These are phyloP conservation scores for Drosophila paramelanica DNA, from an alignment of 2,888 invertebrate species.

Conservation along the genomic window DNA sequence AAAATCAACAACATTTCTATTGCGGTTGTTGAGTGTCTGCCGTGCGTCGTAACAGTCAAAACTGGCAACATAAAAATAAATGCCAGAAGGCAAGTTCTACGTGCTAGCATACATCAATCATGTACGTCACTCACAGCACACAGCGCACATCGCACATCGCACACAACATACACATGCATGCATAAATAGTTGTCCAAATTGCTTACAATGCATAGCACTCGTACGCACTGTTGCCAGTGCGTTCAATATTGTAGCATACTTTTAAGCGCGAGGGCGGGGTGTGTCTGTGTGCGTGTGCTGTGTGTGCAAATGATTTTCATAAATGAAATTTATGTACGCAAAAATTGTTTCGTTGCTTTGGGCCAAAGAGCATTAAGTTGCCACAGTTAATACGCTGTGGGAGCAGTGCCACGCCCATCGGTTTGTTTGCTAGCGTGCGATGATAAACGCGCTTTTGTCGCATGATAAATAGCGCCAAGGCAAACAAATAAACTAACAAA, in stretches of 20 bases:
- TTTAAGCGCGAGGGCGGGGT: slow-evolving; percentile 32
- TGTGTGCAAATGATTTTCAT: slow-evolving; percentile 74
- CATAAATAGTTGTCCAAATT: slow-evolving; percentile 42
- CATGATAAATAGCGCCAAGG: slow-evolving; percentile 73
- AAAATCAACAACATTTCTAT: slow-evolving; percentile 56
- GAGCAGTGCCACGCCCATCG: slow-evolving; percentile 50
- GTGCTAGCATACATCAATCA: slow-evolving; percentile 66
- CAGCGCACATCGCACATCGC: slow-evolving; percentile 8
- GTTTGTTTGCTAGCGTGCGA: slow-evolving; percentile 32
- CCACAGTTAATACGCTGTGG: slow-evolving; percentile 54
- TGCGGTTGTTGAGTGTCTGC: slow-evolving; percentile 18
- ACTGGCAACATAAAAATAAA: slow-evolving; percentile 70
- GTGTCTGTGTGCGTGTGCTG: slow-evolving; percentile 6
- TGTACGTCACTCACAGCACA: slow-evolving; percentile 38
- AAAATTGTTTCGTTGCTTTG: slow-evolving; percentile 66
- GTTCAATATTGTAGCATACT: slow-evolving; percentile 39
- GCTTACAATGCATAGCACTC: slow-evolving; percentile 29
- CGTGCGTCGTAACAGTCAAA: slow-evolving; percentile 25
- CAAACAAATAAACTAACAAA: slow-evolving; percentile 62
- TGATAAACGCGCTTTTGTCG: slow-evolving; percentile 79
- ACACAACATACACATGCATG: slow-evolving; percentile 26
- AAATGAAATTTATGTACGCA: slow-evolving; percentile 71
- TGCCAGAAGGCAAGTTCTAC: slow-evolving; percentile 26
- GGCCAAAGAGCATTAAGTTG: slow-evolving; percentile 58
- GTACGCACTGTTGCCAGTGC: slow-evolving; percentile 61